Evolutionary conservation across 2,888 invertebrate genomes (phyloP).

Genomic region (Eubasilissa splendida): DNA sequence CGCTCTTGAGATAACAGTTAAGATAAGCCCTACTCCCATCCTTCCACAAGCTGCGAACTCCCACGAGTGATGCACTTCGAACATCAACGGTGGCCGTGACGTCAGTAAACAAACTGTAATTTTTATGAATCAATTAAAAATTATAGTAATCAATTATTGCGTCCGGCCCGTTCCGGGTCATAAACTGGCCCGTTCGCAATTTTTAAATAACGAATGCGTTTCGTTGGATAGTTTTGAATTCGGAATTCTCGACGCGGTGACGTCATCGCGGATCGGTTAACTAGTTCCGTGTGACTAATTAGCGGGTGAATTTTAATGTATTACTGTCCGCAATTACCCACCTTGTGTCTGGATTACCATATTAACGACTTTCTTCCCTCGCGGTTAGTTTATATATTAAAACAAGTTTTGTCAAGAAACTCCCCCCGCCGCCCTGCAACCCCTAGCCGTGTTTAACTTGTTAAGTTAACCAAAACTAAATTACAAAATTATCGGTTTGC

Average conservation of each 20-base stretch:
- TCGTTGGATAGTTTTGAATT: constrained; percentile 41
- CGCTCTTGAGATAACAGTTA: no score
- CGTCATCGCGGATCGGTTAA: constrained; percentile 31
- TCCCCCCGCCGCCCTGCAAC: background rate
- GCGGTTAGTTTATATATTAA: constrained; percentile 18
- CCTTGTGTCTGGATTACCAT: constrained; percentile 43
- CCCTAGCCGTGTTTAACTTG: no score
- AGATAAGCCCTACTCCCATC: no score
- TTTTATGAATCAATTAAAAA: no score
- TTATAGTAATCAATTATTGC: background rate
- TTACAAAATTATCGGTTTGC: no score
- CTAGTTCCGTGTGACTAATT: constrained; percentile 49
- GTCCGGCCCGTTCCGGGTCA: constrained; percentile 34
- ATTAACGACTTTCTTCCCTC: constrained; percentile 46
- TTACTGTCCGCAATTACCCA: constrained; percentile 33
- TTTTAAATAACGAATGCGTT: constrained; percentile 31
- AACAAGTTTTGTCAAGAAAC: constrained; percentile 26
- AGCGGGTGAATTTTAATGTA: constrained; percentile 44
- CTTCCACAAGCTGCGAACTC: no score
- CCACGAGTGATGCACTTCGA: no score
- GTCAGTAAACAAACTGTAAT: no score
- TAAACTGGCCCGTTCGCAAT: constrained; percentile 34
- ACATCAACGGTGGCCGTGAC: no score
- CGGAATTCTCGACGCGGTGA: background rate
- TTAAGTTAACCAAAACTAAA: no score